phyloP scores from a whole-genome alignment of 2,888 invertebrate species.

The Halictus ligatus region DNA sequence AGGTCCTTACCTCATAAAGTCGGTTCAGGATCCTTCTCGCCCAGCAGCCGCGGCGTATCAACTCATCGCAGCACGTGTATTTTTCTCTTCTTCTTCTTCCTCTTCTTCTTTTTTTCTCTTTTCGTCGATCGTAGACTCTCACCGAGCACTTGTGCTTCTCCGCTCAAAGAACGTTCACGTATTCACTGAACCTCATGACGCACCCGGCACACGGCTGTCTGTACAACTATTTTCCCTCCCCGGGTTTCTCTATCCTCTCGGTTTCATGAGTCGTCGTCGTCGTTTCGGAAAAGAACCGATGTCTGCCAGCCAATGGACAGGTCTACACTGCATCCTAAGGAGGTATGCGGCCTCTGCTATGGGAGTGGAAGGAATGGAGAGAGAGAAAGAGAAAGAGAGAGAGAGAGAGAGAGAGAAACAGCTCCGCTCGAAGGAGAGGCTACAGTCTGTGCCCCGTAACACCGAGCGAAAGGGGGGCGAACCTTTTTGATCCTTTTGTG shows the following conservation, averaged over 20 bases:
- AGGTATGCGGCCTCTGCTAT: slow-evolving; percentile 81
- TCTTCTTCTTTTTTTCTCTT: not conserved
- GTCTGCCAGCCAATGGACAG: slow-evolving; percentile 80
- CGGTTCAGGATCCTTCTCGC: slow-evolving; percentile 65
- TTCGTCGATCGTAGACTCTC: not conserved
- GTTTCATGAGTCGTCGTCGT: slow-evolving; percentile 50
- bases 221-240: slow-evolving; percentile 15
- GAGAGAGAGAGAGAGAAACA: slow-evolving; percentile 64
- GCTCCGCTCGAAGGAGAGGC: slow-evolving; percentile 67
- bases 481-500: slow-evolving; percentile 62
- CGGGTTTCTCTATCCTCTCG: slow-evolving; percentile 38
- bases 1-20: slow-evolving; percentile 65
- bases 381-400: slow-evolving; percentile 60
- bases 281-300: slow-evolving; percentile 76
- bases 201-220: slow-evolving; percentile 24
- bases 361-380: slow-evolving; percentile 81
- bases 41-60: slow-evolving; percentile 38
- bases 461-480: slow-evolving; percentile 63
- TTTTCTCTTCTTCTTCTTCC: no score
- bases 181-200: slow-evolving; percentile 58
- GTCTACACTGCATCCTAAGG: slow-evolving; percentile 82
- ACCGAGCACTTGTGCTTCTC: not conserved
- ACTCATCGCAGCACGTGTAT: slow-evolving; percentile 53
- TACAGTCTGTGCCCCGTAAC: slow-evolving; percentile 68
- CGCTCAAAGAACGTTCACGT: slow-evolving; percentile 42